Evolutionary conservation across 1,140 invertebrate species (phyloP), one percentile per base, ranked within the genome.

Genomic region (Harpegnathos saltator): DNA sequence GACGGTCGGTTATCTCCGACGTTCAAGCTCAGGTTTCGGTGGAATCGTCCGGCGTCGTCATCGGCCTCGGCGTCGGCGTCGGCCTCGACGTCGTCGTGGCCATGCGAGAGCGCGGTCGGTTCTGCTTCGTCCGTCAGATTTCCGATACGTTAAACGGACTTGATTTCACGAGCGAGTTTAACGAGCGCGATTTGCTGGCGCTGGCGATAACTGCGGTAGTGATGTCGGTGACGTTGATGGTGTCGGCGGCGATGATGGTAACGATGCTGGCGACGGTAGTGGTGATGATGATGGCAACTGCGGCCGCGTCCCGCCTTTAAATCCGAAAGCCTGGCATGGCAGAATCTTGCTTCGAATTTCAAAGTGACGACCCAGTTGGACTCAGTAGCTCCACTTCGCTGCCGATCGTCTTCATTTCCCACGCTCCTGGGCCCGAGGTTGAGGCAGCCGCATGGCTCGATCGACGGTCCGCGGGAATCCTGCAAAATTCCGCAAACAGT

Each of bases 111-210:
- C 5, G 11, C 33, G 14, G 26, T 66, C 9, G 17, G 29, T 22
- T 14, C 15, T 33, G 22, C 19, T 68, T 11, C n/a, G 17, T 19
- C 12, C 3, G 29, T 44, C 26, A 29, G 29, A 68, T 44, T 71
- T 58, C 62, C 68, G 82, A 78, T 82, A 84, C 68, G 85, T 87
- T 87, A 87, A 86, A 59, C 85, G 68, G 81, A 84, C 78, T 87
- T 80, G 80, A 84, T 84, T 84, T 87, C 81, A 81, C 73, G 73
- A 74, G n/a, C 44, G 44, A 75, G 63, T 80, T 62, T 87, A 84
- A 80, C 85, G 77, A 87, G 54, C 62, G 63, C 61, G 61, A 29
- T 48, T 9, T 14, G 19, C 15, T 33, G n/a, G n/a, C 54, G 54
- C 11, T 50, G 38, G 3, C 7, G 9, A 44, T 44, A 9, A 44